Percentiles rank a stretch among this genome's conserved stretches.
phyloP scores from a whole-genome alignment of 2,797 vertebrate genomes.

The Ctenochaetus hawaiiensis region DNA sequence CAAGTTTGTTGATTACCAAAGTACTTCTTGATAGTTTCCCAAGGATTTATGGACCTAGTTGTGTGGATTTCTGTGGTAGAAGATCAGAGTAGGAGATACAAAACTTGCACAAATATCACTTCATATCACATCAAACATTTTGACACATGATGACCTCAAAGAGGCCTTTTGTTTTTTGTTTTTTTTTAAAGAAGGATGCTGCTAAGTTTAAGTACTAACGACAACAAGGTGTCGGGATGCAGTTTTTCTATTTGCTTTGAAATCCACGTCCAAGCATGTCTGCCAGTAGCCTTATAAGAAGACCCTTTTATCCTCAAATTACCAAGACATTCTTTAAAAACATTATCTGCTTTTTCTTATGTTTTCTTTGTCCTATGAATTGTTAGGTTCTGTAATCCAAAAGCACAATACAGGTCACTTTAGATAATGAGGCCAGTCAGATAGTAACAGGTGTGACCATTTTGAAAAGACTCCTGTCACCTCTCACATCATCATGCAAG shows the following conservation, averaged over 20 bases:
- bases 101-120: slow-evolving; percentile 10
- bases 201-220: slow-evolving; percentile 10
- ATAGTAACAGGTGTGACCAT: slow-evolving; percentile 61
- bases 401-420: slow-evolving; percentile 36
- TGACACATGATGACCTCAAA: not conserved
- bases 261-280: slow-evolving; percentile 16
- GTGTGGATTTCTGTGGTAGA: not conserved
- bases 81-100: not conserved
- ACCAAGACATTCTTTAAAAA: not conserved
- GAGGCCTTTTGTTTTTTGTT: not conserved
- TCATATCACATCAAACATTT: not conserved
- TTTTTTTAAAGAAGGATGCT: not conserved
- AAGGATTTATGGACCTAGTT: not conserved
- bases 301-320: slow-evolving; percentile 15
- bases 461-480: slow-evolving; percentile 56
- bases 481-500: slow-evolving; percentile 49
- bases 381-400: slow-evolving; percentile 30
- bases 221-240: slow-evolving; percentile 14
- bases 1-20: slow-evolving; percentile 1
- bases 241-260: slow-evolving; percentile 10
- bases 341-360: slow-evolving; percentile 22
- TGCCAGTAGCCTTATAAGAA: slow-evolving; percentile 4
- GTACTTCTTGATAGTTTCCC: not conserved
- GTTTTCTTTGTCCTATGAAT: slow-evolving; percentile 35
- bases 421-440: slow-evolving; percentile 53